Evolutionary conservation across 1,140 invertebrate species (phyloP).

Genomic region (Magallana gigas): DNA sequence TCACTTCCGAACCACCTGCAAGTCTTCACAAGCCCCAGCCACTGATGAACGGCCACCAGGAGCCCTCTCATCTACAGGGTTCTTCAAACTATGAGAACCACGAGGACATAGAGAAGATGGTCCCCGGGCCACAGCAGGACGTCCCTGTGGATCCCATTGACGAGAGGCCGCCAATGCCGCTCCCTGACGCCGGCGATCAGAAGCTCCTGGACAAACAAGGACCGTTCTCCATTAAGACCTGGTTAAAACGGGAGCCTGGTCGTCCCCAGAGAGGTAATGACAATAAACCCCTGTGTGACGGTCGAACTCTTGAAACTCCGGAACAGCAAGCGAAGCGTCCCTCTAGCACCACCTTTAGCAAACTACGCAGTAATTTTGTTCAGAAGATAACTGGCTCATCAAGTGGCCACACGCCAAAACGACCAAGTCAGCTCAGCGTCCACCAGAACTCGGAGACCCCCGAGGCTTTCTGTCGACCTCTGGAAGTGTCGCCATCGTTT

Average conservation of each 20-base stretch:
- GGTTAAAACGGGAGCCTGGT: constrained; percentile 61
- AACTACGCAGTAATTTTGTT: constrained; percentile 64
- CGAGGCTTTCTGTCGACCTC: constrained; percentile 4
- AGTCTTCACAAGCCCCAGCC: constrained; percentile 72
- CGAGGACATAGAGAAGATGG: constrained; percentile 48
- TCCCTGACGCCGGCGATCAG: neutral
- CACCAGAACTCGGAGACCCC: neutral
- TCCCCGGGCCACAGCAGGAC: constrained; percentile 34
- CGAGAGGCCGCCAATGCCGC: constrained; percentile 26
- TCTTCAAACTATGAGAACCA: constrained; percentile 57
- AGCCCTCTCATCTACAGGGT: neutral
- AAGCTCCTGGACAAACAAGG: constrained; percentile 29
- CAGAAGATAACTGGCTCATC: constrained; percentile 63
- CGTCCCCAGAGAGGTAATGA: constrained; percentile 50
- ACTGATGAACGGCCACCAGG: neutral
- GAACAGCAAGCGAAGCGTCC: constrained; percentile 42
- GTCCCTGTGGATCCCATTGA: neutral
- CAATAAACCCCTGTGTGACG: constrained; percentile 30
- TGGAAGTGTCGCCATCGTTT: constrained; percentile 35
- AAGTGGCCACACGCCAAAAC: constrained; percentile 27
- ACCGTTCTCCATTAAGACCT: constrained; percentile 60
- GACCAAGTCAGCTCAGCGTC: constrained; percentile 26
- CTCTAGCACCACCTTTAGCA: constrained; percentile 57
- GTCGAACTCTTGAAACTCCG: constrained; percentile 7
- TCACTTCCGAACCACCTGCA: constrained; percentile 70